These are phyloP conservation scores for Aurelia aurita DNA, from an alignment of 30 jellyfish, hydroid and myxozoan genomes.

Conservation along the genomic window DNA sequence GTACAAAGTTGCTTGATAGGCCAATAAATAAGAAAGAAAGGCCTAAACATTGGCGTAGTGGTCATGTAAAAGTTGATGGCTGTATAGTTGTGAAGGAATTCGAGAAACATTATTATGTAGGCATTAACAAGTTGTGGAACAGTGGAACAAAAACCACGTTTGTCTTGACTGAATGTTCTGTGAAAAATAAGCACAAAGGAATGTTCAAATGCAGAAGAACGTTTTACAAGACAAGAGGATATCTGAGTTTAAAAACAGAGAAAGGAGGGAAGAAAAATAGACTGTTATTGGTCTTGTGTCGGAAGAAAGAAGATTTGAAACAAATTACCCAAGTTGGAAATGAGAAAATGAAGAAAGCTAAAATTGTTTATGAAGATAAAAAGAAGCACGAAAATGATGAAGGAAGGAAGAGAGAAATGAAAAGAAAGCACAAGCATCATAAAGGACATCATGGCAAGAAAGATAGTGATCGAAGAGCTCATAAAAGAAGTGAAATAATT, in stretches of 20 bases:
- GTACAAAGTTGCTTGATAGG: constrained; percentile 27
- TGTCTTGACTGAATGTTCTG: constrained; percentile 56
- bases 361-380: neutral
- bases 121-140: constrained; percentile 23
- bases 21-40: constrained; percentile 19
- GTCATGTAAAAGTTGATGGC: constrained; percentile 19
- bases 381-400: neutral
- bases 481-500: constrained; percentile 9
- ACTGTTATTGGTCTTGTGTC: constrained; percentile 35
- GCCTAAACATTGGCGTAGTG: constrained; percentile 72
- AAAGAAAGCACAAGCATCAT: neutral
- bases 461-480: neutral
- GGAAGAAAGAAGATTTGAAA: constrained; percentile 14
- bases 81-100: constrained; percentile 50
- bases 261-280: neutral
- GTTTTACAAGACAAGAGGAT: constrained; percentile 49
- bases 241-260: constrained; percentile 30
- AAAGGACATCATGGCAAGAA: constrained; percentile 2
- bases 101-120: constrained; percentile 43
- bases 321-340: neutral
- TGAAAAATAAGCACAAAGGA: constrained; percentile 5
- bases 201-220: constrained; percentile 44
- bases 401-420: neutral
- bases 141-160: constrained; percentile 17
- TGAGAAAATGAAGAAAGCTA: constrained; percentile 6